phyloP scores from a whole-genome alignment of 2,888 invertebrate species.

The Sussaba pulchella region DNA sequence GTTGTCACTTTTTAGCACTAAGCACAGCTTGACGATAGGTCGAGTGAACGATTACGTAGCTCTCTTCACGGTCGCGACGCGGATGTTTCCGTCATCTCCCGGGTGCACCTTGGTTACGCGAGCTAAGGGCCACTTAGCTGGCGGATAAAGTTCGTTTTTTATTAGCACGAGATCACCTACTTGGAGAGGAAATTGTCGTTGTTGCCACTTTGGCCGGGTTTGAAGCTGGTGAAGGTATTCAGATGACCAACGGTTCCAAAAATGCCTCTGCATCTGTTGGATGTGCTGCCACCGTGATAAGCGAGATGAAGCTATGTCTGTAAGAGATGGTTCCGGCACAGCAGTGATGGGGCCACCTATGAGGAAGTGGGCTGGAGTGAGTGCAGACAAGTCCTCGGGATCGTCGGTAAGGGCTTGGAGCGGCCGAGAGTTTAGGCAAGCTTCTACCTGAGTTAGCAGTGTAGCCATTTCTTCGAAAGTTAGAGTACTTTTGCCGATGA shows the following conservation, averaged over 20 bases:
- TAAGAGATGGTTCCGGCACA: slow-evolving; percentile 29
- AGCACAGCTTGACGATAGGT: slow-evolving; percentile 38
- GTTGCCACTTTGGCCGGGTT: slow-evolving; percentile 34
- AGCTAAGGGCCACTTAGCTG: slow-evolving; percentile 30
- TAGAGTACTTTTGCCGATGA: slow-evolving; percentile 64
- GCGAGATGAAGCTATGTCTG: slow-evolving; percentile 3
- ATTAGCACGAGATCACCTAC: slow-evolving; percentile 26
- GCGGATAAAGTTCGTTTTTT: slow-evolving; percentile 4
- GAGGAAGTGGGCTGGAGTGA: slow-evolving; percentile 32
- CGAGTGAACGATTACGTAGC: slow-evolving; percentile 20
- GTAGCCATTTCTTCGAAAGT: slow-evolving; percentile 73
- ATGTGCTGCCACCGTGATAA: slow-evolving; percentile 21
- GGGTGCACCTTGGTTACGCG: slow-evolving; percentile 13
- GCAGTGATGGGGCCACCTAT: slow-evolving; percentile 19
- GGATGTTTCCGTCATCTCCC: slow-evolving; percentile 21
- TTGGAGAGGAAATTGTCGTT: neutral
- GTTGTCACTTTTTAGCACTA: slow-evolving; percentile 5
- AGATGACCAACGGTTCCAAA: slow-evolving; percentile 38
- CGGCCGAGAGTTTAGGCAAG: slow-evolving; percentile 72
- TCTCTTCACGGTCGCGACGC: slow-evolving; percentile 26
- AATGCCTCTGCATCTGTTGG: slow-evolving; percentile 23
- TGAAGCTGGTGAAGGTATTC: slow-evolving; percentile 29
- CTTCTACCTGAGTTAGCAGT: slow-evolving; percentile 70
- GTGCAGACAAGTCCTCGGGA: slow-evolving; percentile 7
- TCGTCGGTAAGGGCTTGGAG: slow-evolving; percentile 66